These are phyloP conservation scores for Drosophila aldrichi DNA, from an alignment of 2,888 invertebrate species.

Conservation along the genomic window DNA sequence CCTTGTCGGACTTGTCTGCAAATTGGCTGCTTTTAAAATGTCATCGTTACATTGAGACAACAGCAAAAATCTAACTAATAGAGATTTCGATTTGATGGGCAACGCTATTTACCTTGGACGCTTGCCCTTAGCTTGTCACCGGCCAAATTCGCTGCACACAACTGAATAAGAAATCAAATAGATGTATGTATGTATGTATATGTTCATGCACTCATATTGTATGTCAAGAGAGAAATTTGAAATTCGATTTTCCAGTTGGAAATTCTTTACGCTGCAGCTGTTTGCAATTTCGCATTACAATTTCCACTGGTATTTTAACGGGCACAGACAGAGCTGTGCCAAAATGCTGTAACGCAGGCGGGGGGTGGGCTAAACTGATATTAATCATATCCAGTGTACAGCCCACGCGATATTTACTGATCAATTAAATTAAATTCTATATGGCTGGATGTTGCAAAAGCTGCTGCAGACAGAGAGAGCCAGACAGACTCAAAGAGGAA, in stretches of 20 bases:
- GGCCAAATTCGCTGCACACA: background rate
- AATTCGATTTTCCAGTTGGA: conserved; percentile 15
- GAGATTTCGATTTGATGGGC: conserved; percentile 26
- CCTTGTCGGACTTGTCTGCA: conserved; percentile 29
- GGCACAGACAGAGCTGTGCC: conserved; percentile 47
- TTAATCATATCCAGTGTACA: conserved; percentile 55
- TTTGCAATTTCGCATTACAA: conserved; percentile 33
- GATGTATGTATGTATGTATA: background rate
- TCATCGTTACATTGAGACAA: conserved; percentile 38
- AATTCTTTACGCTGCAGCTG: conserved; percentile 33
- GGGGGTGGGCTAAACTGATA: conserved; percentile 21
- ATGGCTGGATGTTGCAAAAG: conserved; percentile 35
- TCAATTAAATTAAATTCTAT: conserved; percentile 56
- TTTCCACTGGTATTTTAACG: conserved; percentile 53
- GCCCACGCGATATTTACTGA: conserved; percentile 39
- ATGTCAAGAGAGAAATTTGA: background rate
- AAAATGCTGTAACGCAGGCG: conserved; percentile 58
- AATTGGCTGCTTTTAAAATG: conserved; percentile 56
- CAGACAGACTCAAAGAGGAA: conserved; percentile 35
- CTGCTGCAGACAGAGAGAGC: conserved; percentile 34
- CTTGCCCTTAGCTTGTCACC: conserved; percentile 58
- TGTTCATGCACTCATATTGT: too few relatives aligned
- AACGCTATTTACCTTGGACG: conserved; percentile 47
- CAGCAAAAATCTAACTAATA: conserved; percentile 1
- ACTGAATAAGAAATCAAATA: background rate